Conservation (phyloP, 2,113 vertebrate species). For the Microcebus jonahi region DNA sequence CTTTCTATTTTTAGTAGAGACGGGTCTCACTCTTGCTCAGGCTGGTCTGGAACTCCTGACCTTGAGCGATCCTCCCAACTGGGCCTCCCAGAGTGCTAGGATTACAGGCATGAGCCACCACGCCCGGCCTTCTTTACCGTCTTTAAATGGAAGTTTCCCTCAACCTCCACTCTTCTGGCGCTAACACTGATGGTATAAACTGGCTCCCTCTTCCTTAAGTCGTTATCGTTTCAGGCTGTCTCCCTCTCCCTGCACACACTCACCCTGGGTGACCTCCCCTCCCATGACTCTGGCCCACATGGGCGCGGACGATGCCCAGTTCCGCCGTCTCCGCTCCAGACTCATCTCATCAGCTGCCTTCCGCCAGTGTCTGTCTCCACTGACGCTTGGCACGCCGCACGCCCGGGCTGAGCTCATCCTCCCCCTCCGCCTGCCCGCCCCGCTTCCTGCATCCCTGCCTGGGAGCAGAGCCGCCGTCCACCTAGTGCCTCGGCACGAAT, state of each 20-base stretch:
- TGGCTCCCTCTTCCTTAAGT: background rate
- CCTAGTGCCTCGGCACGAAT: background rate
- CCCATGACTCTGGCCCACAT: conserved; percentile 20
- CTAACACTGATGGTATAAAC: too few relatives aligned
- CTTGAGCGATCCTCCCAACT: too few relatives aligned
- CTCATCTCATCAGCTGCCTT: conserved; percentile 69
- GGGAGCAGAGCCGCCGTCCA: background rate
- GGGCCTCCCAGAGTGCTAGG: too few relatives aligned
- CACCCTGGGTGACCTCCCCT: conserved; percentile 62
- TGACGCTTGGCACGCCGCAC: conserved; percentile 33
- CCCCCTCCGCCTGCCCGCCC: background rate
- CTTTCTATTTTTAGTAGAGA: too few relatives aligned
- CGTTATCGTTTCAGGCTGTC: background rate
- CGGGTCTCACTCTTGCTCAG: too few relatives aligned
- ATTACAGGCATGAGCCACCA: too few relatives aligned
- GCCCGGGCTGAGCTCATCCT: conserved; percentile 70
- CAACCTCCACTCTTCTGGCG: background rate
- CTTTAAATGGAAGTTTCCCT: background rate
- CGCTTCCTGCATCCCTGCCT: background rate
- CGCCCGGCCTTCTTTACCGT: too few relatives aligned
- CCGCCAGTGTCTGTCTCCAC: conserved; percentile 74
- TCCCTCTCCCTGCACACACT: background rate
- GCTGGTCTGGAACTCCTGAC: too few relatives aligned
- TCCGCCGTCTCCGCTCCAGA: conserved; percentile 53
- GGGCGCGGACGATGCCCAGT: background rate